Conservation (phyloP, 2,797 vertebrate species). For the Cuniculus paca region DNA sequence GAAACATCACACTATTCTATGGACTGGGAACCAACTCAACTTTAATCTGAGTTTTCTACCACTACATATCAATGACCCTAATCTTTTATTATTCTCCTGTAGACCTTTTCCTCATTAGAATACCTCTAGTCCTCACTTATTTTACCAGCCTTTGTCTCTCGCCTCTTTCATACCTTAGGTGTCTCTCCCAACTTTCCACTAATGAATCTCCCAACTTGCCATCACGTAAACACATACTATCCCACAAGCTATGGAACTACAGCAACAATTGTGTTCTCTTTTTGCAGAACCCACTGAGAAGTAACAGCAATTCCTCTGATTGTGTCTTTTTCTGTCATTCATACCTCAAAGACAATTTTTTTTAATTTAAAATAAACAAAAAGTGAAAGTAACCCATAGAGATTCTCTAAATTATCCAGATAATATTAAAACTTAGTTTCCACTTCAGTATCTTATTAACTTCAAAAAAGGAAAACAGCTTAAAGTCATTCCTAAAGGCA, state of each 20-base stretch:
- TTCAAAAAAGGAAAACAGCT: conserved; percentile 56
- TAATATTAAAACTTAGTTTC: conserved; percentile 71
- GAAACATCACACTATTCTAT: not conserved
- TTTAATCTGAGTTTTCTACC: not conserved
- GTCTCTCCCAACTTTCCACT: not conserved
- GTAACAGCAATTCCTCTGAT: not conserved
- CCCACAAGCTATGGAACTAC: not conserved
- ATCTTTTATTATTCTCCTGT: not conserved
- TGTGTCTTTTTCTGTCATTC: conserved; percentile 46
- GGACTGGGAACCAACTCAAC: conserved; percentile 2
- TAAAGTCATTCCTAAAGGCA: conserved; percentile 69
- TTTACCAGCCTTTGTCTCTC: not conserved
- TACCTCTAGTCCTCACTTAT: not conserved
- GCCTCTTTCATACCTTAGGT: not conserved
- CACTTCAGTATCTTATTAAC: conserved; percentile 49
- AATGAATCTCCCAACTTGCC: not conserved
- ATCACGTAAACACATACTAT: conserved; percentile 8
- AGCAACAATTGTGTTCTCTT: conserved; percentile 14
- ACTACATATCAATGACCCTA: not conserved
- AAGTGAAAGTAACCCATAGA: conserved; percentile 70
- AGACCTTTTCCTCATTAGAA: not conserved
- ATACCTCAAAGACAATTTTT: conserved; percentile 71
- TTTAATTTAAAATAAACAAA: conserved; percentile 77
- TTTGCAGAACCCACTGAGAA: conserved; percentile 43
- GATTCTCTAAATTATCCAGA: conserved; percentile 46